A percentile compares a stretch with the other conserved stretches of the same genome.
Evolutionary conservation across 2,888 invertebrate species (phyloP).

Genomic region (Metopia argyrocephala): DNA sequence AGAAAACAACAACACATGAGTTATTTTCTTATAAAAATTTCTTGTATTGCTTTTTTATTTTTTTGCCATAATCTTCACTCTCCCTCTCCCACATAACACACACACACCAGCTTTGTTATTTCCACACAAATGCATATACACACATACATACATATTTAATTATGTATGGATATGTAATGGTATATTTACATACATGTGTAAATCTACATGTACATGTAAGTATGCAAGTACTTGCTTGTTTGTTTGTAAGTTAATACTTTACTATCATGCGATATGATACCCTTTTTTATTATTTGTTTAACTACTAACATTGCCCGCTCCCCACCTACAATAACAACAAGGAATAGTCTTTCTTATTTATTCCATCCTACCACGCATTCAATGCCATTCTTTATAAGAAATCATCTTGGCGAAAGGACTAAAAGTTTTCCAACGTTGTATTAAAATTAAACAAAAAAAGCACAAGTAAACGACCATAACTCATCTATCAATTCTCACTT

Average conservation of each 20-base stretch:
- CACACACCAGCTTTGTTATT: too few relatives aligned
- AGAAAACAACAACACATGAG: conserved; percentile 42
- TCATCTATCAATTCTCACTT: conserved; percentile 78
- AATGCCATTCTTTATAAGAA: conserved; percentile 62
- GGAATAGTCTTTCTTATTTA: too few relatives aligned
- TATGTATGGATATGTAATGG: conserved; percentile 59
- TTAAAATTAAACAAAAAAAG: too few relatives aligned
- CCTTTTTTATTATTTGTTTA: conserved; percentile 44
- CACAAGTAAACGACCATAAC: conserved; percentile 71
- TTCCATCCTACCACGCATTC: background rate
- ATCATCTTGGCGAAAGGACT: conserved; percentile 57
- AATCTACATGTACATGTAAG: conserved; percentile 22
- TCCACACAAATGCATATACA: conserved; percentile 63
- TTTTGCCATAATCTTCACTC: background rate
- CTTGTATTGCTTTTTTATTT: conserved; percentile 16
- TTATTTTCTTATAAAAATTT: conserved; percentile 58
- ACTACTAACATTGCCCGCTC: background rate
- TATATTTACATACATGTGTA: conserved; percentile 46
- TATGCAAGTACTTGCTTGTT: conserved; percentile 23
- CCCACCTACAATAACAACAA: background rate
- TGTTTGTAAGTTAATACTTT: conserved; percentile 52
- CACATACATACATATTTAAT: conserved; percentile 20
- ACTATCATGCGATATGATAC: conserved; percentile 38
- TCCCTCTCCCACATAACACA: conserved; percentile 22
- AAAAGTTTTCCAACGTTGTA: too few relatives aligned